These are phyloP conservation scores for Rhombomys opimus DNA, from an alignment of 2,113 vertebrate species.

Conservation along the genomic window DNA sequence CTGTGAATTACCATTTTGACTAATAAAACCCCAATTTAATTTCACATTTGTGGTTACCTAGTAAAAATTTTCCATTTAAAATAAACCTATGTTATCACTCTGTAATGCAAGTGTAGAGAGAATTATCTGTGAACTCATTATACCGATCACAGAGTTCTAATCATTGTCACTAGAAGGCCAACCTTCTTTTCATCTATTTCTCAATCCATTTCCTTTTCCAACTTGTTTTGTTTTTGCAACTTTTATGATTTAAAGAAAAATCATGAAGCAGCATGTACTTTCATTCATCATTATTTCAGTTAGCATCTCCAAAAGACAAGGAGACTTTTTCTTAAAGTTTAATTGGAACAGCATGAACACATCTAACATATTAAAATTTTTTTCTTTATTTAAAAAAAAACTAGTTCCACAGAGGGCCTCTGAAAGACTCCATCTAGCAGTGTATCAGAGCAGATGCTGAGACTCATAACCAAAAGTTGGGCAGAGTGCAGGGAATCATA, in stretches of 20 bases:
- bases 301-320: background rate
- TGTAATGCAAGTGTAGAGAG: background rate
- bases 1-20: background rate
- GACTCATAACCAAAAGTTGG: too few relatives aligned
- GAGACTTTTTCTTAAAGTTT: background rate
- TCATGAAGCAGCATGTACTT: background rate
- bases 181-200: background rate
- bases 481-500: too few relatives aligned
- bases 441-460: too few relatives aligned
- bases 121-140: background rate
- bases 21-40: background rate
- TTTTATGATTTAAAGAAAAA: background rate
- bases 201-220: background rate
- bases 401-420: too few relatives aligned
- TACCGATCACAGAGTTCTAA: background rate
- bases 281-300: conserved; percentile 24
- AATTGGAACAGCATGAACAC: background rate
- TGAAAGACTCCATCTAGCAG: too few relatives aligned
- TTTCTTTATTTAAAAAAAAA: background rate
- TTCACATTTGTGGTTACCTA: background rate
- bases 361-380: background rate
- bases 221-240: background rate
- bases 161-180: background rate
- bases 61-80: background rate
- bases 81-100: background rate